A percentile compares a stretch with the other conserved stretches of the same genome.
Conservation (phyloP, 2,113 vertebrate genomes). For the Noctilio leporinus region DNA sequence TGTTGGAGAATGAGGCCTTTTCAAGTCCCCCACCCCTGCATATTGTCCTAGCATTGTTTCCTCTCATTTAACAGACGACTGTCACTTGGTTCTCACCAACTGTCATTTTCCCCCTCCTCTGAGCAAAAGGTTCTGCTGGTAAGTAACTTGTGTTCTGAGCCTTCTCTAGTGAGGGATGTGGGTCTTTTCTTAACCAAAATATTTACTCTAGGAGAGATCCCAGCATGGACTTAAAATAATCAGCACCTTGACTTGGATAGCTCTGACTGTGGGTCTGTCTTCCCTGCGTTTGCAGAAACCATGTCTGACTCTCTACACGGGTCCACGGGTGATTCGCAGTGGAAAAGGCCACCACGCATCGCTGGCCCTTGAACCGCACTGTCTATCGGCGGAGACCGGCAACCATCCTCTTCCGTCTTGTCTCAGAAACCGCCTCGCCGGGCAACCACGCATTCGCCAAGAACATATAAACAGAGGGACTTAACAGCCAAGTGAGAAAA, state of each 20-base stretch:
- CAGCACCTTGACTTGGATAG: fast-evolving
- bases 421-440: neutral
- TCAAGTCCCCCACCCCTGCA: too few relatives aligned
- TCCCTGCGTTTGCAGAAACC: neutral
- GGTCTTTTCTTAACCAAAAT: neutral
- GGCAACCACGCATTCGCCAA: neutral
- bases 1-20: neutral
- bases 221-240: neutral
- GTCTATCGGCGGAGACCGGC: neutral
- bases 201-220: neutral
- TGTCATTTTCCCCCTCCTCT: neutral
- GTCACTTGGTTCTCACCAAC: too few relatives aligned
- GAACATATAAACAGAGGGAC: neutral
- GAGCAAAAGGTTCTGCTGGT: neutral
- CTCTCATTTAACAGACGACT: neutral
- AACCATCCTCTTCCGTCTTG: neutral
- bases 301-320: neutral
- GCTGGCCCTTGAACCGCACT: neutral
- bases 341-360: fast-evolving
- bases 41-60: neutral
- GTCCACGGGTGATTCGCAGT: neutral
- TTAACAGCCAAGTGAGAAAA: neutral
- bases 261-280: too few relatives aligned
- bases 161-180: neutral
- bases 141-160: neutral